phyloP scores from a whole-genome alignment of 2,888 invertebrate species.

The Patella ulyssiponensis region DNA sequence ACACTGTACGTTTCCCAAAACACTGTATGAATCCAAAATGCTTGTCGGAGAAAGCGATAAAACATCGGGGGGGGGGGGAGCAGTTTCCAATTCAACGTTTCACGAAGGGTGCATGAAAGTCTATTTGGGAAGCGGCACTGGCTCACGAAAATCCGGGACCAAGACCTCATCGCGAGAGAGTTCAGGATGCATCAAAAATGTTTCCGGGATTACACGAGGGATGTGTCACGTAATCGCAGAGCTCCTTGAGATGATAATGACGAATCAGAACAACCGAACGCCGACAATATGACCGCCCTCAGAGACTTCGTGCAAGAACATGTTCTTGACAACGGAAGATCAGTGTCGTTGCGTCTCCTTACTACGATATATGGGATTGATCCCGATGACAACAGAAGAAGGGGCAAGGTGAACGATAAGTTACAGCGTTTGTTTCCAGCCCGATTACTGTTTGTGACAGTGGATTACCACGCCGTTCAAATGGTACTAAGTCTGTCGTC shows the following conservation, averaged over 20 bases:
- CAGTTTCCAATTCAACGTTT: neutral
- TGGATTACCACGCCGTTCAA: neutral
- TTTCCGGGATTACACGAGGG: neutral
- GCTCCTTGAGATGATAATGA: neutral
- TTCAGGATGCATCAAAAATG: neutral
- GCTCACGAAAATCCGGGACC: neutral
- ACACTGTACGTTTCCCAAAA: too few relatives aligned
- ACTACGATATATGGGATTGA: neutral
- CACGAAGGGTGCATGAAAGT: neutral
- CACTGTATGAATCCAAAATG: too few relatives aligned
- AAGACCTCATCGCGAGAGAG: too few relatives aligned
- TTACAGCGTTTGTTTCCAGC: neutral
- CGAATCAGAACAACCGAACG: neutral
- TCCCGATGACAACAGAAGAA: neutral
- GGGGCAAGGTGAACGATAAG: neutral
- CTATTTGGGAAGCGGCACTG: too few relatives aligned
- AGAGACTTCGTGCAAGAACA: neutral
- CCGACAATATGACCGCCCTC: neutral
- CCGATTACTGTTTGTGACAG: neutral
- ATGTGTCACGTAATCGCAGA: neutral
- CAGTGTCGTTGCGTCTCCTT: neutral
- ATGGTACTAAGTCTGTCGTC: neutral
- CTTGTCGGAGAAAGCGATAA: too few relatives aligned
- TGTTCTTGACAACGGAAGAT: neutral
- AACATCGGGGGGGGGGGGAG: too few relatives aligned